Evolutionary conservation across 2,888 invertebrate species (phyloP), one percentile per base, ranked within the genome.

Genomic region (Diaprepes abbreviatus): DNA sequence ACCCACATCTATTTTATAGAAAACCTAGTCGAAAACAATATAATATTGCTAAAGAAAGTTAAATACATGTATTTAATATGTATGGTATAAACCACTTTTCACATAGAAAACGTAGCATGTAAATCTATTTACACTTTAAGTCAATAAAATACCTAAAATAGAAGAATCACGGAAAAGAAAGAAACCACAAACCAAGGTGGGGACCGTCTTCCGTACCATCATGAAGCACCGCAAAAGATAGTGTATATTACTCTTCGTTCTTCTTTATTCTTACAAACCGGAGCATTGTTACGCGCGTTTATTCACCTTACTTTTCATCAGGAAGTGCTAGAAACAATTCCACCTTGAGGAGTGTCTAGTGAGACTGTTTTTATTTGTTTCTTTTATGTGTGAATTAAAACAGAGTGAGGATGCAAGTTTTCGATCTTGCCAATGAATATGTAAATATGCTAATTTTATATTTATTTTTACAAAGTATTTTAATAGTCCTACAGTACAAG

Each of bases 391-490:
- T 31, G 43, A 45, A 58, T 40, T 31, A 12, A 14, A 52, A 14
- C 40, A 43, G 35, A 17, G 64, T 52, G 66, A 79, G 75, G 63
- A 82, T 82, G 82, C 80, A 80, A 74, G 78, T 80, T 64, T 78
- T 83, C 58, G 83, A 83, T 40, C 73, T 83, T 35, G 77, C 75
- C 17, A 75, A 76, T 52, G 83, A 83, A 77, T 82, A 80, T 75
- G 24, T 24, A 24, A 24, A 24, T 24, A 24, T 24, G 66, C 59
- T 16, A 7, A 3, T 54, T 24, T 24, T 38, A 33, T 10, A 4
- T 4, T 24, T 24, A 24, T 24, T 24, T 4, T 24, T 24, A 24
- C 5, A n/a, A n/a, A n/a, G n/a, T n/a, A n/a, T n/a, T n/a, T n/a
- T n/a, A n/a, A n/a, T n/a, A n/a, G n/a, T n/a, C n/a, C n/a, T n/a